Base-by-base conservation (phyloP, 2,797 vertebrate genomes). In the Delichon dasypus region DNA sequence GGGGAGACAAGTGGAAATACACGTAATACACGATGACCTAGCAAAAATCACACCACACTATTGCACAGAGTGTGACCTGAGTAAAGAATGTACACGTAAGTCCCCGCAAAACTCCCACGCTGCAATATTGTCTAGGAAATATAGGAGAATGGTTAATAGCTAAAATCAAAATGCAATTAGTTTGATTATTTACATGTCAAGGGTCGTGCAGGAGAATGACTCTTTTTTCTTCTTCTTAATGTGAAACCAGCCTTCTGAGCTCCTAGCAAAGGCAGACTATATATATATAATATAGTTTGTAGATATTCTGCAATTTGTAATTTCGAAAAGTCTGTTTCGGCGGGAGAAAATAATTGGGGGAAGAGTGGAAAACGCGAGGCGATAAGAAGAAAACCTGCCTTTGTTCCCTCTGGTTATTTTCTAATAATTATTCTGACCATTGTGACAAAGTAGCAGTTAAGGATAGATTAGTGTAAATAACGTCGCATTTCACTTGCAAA, bases 371-470 rank as follows among this genome's bases (percentile, higher is more conserved):
- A 93, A 76, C 2, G 57, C 44, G 62, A 72, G 44, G 9, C 21
- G 90, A 77, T 85, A 90, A 95, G 65, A 85, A 75, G 58, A 81
- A 94, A 93, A 95, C 58, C 32, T 81, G 79, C 55, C 83, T 96
- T 96, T 97, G 95, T 96, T 95, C 79, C 74, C 73, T 14, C 36
- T 81, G 77, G 89, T 96, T 96, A 90, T 95, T 97, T 96, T 93
- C 93, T 95, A 81, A 75, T 83, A 85, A 87, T 95, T 96, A 96
- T 95, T 95, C 79, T 96, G 55, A 76, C 92, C 89, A 85, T 53
- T 76, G 64, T 88, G 93, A 89, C 92, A 87, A 96, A 95, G 81
- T 73, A 93, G 90, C 85, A 94, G 88, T 94, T 97, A 96, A 95
- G 89, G 95, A 81, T 64, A 95, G 73, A 94, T 96, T 91, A 91